phyloP scores from a whole-genome alignment of 1,140 invertebrate species.

The Drosophila cardini region DNA sequence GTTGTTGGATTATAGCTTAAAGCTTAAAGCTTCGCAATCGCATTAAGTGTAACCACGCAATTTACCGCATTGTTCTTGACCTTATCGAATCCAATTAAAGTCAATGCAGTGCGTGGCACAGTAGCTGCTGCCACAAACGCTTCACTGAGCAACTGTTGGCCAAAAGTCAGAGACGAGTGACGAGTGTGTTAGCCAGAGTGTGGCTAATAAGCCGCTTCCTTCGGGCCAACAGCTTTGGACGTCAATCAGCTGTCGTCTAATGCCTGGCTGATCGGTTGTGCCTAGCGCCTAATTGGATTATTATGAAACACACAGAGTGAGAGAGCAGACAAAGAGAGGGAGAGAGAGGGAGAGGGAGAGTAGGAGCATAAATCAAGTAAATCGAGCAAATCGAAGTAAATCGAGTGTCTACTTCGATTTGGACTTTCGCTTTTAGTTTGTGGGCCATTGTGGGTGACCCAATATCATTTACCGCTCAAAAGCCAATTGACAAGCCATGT shows the following conservation, averaged over 20 bases:
- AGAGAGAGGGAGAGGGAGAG: slow-evolving; percentile 25
- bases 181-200: slow-evolving; percentile 5
- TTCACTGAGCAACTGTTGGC: slow-evolving; percentile 9
- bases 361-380: slow-evolving; percentile 40
- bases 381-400: slow-evolving; percentile 50
- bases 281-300: slow-evolving; percentile 72
- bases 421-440: slow-evolving; percentile 50
- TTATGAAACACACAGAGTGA: slow-evolving; percentile 56
- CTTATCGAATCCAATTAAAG: slow-evolving; percentile 77
- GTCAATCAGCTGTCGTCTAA: slow-evolving; percentile 82
- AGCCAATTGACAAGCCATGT: slow-evolving; percentile 14
- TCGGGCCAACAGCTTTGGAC: slow-evolving; percentile 40
- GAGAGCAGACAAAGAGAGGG: slow-evolving; percentile 26
- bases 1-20: slow-evolving; percentile 22
- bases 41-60: slow-evolving; percentile 24
- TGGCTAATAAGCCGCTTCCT: slow-evolving; percentile 77
- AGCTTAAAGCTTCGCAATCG: slow-evolving; percentile 5
- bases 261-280: slow-evolving; percentile 41
- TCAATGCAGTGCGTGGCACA: slow-evolving; percentile 72
- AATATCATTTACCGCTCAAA: slow-evolving; percentile 25
- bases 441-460: slow-evolving; percentile 52
- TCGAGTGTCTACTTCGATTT: slow-evolving; percentile 27
- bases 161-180: neutral
- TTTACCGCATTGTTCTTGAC: slow-evolving; percentile 70
- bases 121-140: slow-evolving; percentile 49